Evolutionary conservation across 2,113 vertebrate species (phyloP).

Genomic region (Canis aureus): DNA sequence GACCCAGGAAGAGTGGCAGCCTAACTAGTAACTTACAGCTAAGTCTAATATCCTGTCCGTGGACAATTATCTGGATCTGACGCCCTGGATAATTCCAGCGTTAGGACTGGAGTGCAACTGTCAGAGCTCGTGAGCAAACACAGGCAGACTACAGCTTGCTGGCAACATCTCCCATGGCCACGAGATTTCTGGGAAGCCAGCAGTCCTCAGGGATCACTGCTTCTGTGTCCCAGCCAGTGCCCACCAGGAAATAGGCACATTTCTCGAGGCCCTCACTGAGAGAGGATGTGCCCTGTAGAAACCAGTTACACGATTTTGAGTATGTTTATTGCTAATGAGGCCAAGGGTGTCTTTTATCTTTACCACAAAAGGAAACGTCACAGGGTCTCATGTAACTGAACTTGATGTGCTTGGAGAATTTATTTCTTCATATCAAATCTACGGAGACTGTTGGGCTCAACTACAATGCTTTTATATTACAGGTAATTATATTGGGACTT

Average conservation of each 20-base stretch:
- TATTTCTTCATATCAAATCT: not conserved
- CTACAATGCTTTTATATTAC: not conserved
- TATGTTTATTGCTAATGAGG: not conserved
- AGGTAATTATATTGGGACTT: not conserved
- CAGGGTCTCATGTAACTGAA: not conserved
- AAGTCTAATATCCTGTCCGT: not conserved
- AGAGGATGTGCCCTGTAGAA: not conserved
- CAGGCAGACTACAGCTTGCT: too few species aligned
- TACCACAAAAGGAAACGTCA: not conserved
- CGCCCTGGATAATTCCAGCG: not conserved
- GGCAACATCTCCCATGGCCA: not conserved
- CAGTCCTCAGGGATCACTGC: not conserved
- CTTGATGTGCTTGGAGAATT: not conserved
- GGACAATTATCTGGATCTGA: not conserved
- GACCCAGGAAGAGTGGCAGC: not conserved
- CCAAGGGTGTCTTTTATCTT: not conserved
- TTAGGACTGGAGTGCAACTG: not conserved
- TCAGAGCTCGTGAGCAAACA: too few species aligned
- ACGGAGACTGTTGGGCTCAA: not conserved
- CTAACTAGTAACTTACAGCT: not conserved
- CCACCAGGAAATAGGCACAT: not conserved
- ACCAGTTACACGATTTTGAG: not conserved
- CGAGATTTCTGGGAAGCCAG: too few species aligned
- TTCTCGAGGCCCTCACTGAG: not conserved
- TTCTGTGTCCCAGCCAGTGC: rapidly evolving